Evolutionary conservation across 2,888 invertebrate species (phyloP).

Genomic region (Drosophila histrio): DNA sequence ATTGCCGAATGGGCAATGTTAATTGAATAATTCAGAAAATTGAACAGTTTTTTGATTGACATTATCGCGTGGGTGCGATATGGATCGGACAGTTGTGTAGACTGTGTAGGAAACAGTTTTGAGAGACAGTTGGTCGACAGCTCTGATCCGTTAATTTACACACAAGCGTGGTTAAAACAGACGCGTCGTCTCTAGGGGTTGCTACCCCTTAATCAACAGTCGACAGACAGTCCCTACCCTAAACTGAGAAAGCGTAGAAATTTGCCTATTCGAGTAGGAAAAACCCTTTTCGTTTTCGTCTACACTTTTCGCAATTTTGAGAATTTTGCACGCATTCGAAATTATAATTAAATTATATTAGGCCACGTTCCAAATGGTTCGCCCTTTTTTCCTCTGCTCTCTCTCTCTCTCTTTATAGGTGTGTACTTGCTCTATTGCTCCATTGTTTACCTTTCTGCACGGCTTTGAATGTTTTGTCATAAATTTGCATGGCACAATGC

Average conservation of each 20-base stretch:
- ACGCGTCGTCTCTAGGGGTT: conserved; percentile 4
- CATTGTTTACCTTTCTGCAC: conserved; percentile 71
- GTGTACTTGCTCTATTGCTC: not conserved
- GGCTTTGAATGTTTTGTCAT: conserved; percentile 74
- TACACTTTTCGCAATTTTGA: conserved; percentile 50
- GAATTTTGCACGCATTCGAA: conserved; percentile 69
- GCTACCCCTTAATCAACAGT: conserved; percentile 22
- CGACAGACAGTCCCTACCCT: conserved; percentile 1
- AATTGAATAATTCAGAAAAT: conserved; percentile 59
- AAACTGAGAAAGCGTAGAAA: conserved; percentile 19
- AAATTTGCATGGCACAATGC: conserved; percentile 75
- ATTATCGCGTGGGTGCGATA: conserved; percentile 77
- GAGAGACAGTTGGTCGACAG: conserved; percentile 35
- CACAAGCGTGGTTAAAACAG: conserved; percentile 32
- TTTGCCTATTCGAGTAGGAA: conserved; percentile 19
- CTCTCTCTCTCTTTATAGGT: not conserved
- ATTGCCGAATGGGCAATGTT: conserved; percentile 65
- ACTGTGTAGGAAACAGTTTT: not conserved
- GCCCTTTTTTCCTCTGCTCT: not conserved
- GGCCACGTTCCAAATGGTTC: conserved; percentile 56
- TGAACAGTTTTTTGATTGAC: conserved; percentile 78
- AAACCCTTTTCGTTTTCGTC: conserved; percentile 52
- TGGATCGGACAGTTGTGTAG: conserved; percentile 58
- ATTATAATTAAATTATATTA: conserved; percentile 77
- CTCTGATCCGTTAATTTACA: conserved; percentile 41